Base-by-base conservation (phyloP, 2,888 invertebrate genomes). In the Aphidius colemani region DNA sequence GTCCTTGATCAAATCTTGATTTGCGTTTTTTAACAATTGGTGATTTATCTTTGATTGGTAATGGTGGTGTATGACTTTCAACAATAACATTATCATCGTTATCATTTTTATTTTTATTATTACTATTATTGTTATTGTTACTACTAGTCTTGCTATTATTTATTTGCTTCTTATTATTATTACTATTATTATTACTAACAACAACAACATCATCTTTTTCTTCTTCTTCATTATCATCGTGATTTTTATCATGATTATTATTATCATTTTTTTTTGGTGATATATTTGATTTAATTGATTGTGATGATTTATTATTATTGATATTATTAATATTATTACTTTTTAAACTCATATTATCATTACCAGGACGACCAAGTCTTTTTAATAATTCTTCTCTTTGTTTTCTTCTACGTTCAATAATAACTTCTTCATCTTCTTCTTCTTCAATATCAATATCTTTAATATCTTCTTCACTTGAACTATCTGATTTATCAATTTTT, bases 371-470 rank as follows among this genome's bases (percentile, higher is more conserved):
- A 59, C 86, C 87, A 67, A 88, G 76, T 72, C 86, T 83, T 87
- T 92, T 92, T 64, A 96, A 78, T 7, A 98, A 85, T 78, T 93
- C 94, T 81, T 96, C 95, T 49, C 97, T 86, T 76, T 95, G 91
- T 76, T 93, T 92, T 67, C 97, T 87, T 70, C 95, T 86, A 76
- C 88, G 88, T 79, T 96, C 94, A 78, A 98, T 98, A 72, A 96
- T 94, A 72, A 90, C 90, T 79, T 97, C 95, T 77, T 97, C 97
- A 73, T 95, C 94, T 80, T 96, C 95, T 69, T 94, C 94, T 66
- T 95, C 94, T 66, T 91, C 89, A 61, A 94, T 89, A 72, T 93
- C 89, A 64, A 91, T 86, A 75, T 91, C 88, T 59, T 79, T 82
- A 5, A 88, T 85, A 67, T 91, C 91, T 68, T 89, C 90, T 68